Conservation (phyloP, 2,888 invertebrate species). For the Tetheella fluctuosa region DNA sequence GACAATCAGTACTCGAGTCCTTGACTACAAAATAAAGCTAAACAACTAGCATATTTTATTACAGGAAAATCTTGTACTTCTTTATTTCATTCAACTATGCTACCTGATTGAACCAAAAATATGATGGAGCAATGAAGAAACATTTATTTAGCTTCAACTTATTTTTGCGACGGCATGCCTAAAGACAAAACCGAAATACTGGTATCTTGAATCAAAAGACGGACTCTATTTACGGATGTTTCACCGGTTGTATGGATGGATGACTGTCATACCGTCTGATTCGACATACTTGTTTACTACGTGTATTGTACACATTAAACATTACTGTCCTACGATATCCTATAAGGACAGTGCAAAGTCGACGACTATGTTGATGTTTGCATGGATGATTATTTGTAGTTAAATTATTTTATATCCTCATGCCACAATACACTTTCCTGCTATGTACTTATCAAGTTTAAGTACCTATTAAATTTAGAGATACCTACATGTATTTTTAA, state of each 20-base stretch:
- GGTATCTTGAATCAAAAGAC: neutral
- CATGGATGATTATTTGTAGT: neutral
- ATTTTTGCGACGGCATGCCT: neutral
- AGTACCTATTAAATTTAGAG: neutral
- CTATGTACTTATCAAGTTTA: neutral
- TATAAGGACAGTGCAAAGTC: neutral
- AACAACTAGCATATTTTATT: no score
- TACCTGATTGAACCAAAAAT: no score
- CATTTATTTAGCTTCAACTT: no score
- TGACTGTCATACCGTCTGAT: slow-evolving; percentile 11
- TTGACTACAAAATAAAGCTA: no score
- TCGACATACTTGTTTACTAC: neutral
- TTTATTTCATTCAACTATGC: no score
- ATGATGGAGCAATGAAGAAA: no score
- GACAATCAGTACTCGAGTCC: no score
- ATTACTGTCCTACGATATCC: neutral
- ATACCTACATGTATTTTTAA: no score
- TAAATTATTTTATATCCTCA: neutral
- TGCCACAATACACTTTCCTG: neutral
- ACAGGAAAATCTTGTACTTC: no score
- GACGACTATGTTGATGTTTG: neutral
- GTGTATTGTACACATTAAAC: neutral
- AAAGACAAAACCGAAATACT: neutral
- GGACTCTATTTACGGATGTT: slow-evolving; percentile 12
- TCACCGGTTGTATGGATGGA: slow-evolving; percentile 5